Base-by-base conservation (phyloP, 2,888 invertebrate genomes). In the Coronaproctus castanopsis region DNA sequence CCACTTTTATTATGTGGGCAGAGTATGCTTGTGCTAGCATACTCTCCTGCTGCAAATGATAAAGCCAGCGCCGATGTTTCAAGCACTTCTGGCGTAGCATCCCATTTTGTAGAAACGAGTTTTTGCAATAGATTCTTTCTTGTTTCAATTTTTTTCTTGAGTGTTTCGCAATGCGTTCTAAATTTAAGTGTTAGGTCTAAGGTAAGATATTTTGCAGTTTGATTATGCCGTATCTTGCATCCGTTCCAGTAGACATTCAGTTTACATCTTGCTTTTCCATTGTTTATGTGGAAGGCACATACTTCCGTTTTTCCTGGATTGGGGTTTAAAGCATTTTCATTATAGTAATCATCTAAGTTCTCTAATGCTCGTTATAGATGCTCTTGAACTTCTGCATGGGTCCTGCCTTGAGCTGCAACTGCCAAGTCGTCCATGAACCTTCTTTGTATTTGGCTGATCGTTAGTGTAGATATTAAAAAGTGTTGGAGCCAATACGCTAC, bases 161-260 rank as follows among this genome's bases (percentile, higher is more conserved):
- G 36, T 14, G 14, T 36, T 36, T 36, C 36, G 36, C 36, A 5
- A 14, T 36, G 36, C 14, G 36, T 36, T 5, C 36, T 36, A 5
- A 36, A 14, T 8, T 8, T 36, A 14, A 5, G 5, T 14, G 36
- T 5, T 5, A 14, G 5, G 8, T 36, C 5, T 36, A 36, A 36
- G 8, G 36, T 8, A 36, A 36, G 14, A 36, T 36, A 36, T 36
- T 36, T 36, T 36, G 36, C 8, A 36, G 5, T 36, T 14, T 8
- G 5, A 36, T 36, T 36, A 14, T 36, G 36, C 36, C 36, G 5
- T 36, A 36, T 8, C 14, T 36, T 36, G 14, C 54, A 53, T 20
- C 57, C 63, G 18, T 57, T 53, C 57, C 57, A 64, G 49, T 53
- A 48, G 24, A 64, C 59, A 22, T 58, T 59, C 22, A 64, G 24